Percentiles rank a stretch among this genome's conserved stretches.
These are phyloP conservation scores for Alosa sapidissima DNA, from an alignment of 2,797 vertebrate genomes.

Conservation along the genomic window DNA sequence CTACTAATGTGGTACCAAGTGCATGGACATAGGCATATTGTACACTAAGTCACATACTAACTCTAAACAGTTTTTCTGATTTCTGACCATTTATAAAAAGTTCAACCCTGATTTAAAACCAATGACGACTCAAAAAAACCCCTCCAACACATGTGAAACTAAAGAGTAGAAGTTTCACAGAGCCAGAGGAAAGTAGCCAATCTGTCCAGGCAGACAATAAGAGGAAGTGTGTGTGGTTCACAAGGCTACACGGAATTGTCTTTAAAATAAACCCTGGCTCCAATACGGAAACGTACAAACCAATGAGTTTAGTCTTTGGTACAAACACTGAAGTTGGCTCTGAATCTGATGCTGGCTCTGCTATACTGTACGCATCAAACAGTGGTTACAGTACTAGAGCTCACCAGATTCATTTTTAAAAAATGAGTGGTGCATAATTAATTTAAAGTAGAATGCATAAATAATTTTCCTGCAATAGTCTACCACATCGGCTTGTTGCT, in stretches of 20 bases:
- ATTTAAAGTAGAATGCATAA: background rate
- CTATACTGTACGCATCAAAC: background rate
- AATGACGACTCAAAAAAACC: background rate
- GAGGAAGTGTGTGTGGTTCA: slow-evolving; percentile 26
- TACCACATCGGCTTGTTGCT: background rate
- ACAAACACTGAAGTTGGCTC: background rate
- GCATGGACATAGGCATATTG: background rate
- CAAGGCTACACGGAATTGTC: background rate
- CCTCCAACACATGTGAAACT: background rate
- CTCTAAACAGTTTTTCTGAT: background rate
- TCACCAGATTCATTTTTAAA: background rate
- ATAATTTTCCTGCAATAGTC: background rate
- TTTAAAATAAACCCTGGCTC: background rate
- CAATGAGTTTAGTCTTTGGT: no score
- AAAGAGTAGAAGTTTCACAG: background rate
- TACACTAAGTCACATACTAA: background rate
- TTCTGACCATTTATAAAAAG: background rate
- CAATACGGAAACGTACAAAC: background rate
- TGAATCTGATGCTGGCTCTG: background rate
- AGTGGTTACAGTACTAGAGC: background rate
- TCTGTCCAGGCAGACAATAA: slow-evolving; percentile 25
- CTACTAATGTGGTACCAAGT: background rate
- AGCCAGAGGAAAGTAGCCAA: background rate
- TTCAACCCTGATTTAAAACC: background rate
- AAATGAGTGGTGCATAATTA: background rate